phyloP scores from a whole-genome alignment of 2,888 invertebrate species.

The Leucozona laternaria region DNA sequence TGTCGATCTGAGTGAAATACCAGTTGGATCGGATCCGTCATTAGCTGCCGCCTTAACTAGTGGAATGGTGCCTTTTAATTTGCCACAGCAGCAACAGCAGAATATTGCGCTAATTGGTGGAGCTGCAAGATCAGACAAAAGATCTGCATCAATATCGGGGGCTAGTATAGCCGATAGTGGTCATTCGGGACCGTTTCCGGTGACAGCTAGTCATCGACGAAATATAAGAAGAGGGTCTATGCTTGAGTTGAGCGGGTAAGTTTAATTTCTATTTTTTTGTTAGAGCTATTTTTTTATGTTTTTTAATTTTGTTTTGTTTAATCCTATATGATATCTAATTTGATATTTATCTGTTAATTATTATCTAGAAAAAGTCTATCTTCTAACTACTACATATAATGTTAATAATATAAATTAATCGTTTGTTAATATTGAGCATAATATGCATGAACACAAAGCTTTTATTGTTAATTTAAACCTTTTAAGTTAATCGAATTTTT shows the following conservation, averaged over 20 bases:
- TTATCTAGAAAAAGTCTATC: conserved; percentile 35
- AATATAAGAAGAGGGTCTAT: conserved; percentile 91
- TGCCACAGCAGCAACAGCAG: conserved; percentile 82
- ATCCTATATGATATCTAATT: conserved; percentile 15
- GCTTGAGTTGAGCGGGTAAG: conserved; percentile 92
- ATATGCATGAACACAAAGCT: conserved; percentile 51
- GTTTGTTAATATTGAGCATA: conserved; percentile 1
- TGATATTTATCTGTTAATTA: conserved; percentile 27
- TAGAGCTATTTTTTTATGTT: conserved; percentile 47
- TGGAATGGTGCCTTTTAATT: conserved; percentile 83
- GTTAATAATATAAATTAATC: neutral
- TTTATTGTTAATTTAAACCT: conserved; percentile 4
- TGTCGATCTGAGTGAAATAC: conserved; percentile 78
- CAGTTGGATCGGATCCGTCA: conserved; percentile 85
- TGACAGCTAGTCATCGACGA: conserved; percentile 88
- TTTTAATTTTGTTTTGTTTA: conserved; percentile 12
- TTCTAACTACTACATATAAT: conserved; percentile 2
- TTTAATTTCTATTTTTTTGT: conserved; percentile 76
- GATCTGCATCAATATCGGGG: conserved; percentile 81
- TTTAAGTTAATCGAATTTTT: conserved; percentile 59
- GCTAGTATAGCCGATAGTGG: conserved; percentile 80
- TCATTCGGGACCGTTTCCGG: conserved; percentile 87
- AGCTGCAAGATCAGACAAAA: conserved; percentile 79
- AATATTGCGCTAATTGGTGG: conserved; percentile 67
- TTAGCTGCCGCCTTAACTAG: conserved; percentile 82